Percentiles rank a stretch among this genome's conserved stretches.
Evolutionary conservation across 2,797 vertebrate species (phyloP).

Genomic region (Cygnus olor): DNA sequence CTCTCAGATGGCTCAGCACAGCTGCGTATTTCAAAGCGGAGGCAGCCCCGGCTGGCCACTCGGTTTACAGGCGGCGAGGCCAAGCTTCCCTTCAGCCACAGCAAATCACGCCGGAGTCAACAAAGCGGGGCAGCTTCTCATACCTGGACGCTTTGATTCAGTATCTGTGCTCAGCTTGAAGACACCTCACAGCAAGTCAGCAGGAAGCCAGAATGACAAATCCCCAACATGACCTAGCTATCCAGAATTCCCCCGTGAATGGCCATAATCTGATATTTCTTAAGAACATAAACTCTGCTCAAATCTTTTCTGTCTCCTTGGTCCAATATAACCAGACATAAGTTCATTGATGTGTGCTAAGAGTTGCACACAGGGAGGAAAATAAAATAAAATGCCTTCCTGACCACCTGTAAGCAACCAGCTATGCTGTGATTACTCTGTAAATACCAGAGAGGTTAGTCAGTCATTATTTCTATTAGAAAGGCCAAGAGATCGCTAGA

Average conservation of each 20-base stretch:
- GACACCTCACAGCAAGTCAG: not conserved
- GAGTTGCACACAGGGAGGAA: slow-evolving; percentile 8
- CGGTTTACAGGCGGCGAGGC: not conserved
- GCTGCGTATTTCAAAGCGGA: not conserved
- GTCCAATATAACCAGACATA: slow-evolving; percentile 31
- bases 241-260: slow-evolving; percentile 2
- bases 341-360: slow-evolving; percentile 4
- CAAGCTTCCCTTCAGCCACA: not conserved
- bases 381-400: slow-evolving; percentile 33
- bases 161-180: not conserved
- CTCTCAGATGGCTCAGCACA: not conserved
- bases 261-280: not conserved
- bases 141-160: not conserved
- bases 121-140: not conserved
- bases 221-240: not conserved
- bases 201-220: not conserved
- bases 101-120: not conserved
- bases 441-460: not conserved
- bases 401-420: slow-evolving; percentile 18
- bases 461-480: not conserved
- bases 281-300: slow-evolving; percentile 34
- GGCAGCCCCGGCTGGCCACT: not conserved
- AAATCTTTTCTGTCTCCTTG: slow-evolving; percentile 23
- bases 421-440: not conserved
- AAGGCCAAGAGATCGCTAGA: not conserved